Evolutionary conservation across 2,888 invertebrate genomes (phyloP).

Genomic region (Hypselothyrea guttata): DNA sequence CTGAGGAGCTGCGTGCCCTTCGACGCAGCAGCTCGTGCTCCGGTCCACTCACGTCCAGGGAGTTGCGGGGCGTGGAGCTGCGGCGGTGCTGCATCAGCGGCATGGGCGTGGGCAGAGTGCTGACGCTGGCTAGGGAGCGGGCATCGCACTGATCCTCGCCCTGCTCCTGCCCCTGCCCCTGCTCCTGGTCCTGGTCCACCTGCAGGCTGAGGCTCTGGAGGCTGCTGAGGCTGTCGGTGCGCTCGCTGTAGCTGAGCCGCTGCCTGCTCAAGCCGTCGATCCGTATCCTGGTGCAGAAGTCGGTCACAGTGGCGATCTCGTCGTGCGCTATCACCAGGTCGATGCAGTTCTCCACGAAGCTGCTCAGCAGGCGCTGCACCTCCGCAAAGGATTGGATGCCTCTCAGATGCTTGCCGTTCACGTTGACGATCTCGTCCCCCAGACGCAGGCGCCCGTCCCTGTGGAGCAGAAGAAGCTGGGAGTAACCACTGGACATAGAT

Average conservation of each 20-base stretch:
- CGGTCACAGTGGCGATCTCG: slow-evolving; percentile 84
- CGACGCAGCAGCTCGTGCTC: slow-evolving; percentile 67
- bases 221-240: slow-evolving; percentile 78
- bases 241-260: slow-evolving; percentile 78
- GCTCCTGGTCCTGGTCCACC: slow-evolving; percentile 60
- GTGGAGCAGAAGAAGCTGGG: slow-evolving; percentile 15
- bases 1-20: slow-evolving; percentile 71
- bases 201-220: slow-evolving; percentile 79
- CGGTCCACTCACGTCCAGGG: slow-evolving; percentile 61
- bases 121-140: slow-evolving; percentile 62
- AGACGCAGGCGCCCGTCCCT: slow-evolving; percentile 91
- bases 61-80: slow-evolving; percentile 77
- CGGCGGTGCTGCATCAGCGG: slow-evolving; percentile 79
- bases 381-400: slow-evolving; percentile 88
- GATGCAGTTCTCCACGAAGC: slow-evolving; percentile 82
- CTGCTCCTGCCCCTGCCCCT: slow-evolving; percentile 46
- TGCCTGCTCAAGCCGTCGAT: slow-evolving; percentile 78
- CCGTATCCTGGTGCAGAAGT: slow-evolving; percentile 81
- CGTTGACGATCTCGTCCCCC: slow-evolving; percentile 94
- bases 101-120: slow-evolving; percentile 75
- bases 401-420: slow-evolving; percentile 91
- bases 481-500: too few species aligned
- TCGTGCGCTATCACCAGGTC: slow-evolving; percentile 87
- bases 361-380: slow-evolving; percentile 84
- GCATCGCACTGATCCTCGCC: slow-evolving; percentile 32